phyloP scores from a whole-genome alignment of 2,797 vertebrate species.

The Sandelia bainsii region DNA sequence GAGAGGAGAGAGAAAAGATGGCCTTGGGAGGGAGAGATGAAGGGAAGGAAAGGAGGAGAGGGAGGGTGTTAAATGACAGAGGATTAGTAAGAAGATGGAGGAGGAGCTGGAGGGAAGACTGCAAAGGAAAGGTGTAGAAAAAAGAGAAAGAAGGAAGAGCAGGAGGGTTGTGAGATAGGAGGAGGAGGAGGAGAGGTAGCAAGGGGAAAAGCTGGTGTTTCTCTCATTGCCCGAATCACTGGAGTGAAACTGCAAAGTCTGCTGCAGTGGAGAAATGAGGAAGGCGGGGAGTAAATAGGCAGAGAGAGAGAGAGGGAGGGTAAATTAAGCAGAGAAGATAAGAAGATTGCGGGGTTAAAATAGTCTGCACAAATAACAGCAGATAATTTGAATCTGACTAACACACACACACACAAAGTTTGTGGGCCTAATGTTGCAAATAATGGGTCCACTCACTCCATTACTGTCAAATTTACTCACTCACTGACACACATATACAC shows the following conservation, averaged over 20 bases:
- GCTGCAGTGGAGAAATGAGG: conserved; percentile 71
- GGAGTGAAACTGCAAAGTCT: conserved; percentile 79
- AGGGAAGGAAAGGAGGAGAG: conserved; percentile 42
- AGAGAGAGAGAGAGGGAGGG: not conserved
- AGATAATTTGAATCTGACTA: conserved; percentile 57
- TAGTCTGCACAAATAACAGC: conserved; percentile 36
- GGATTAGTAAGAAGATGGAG: conserved; percentile 71
- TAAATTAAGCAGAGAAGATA: conserved; percentile 33
- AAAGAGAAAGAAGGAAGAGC: conserved; percentile 2
- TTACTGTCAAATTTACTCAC: conserved; percentile 66
- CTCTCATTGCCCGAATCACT: conserved; percentile 79
- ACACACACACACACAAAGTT: conserved; percentile 38
- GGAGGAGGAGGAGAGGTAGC: conserved; percentile 39
- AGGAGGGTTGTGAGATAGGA: conserved; percentile 50
- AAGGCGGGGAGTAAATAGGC: not conserved
- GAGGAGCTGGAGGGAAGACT: conserved; percentile 47
- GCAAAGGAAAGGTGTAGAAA: conserved; percentile 43
- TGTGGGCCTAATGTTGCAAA: conserved; percentile 75
- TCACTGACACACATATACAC: conserved; percentile 3
- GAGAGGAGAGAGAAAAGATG: conserved; percentile 49
- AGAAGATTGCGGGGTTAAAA: conserved; percentile 56
- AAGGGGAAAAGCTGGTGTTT: conserved; percentile 63
- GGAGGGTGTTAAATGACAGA: conserved; percentile 55
- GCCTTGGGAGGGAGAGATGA: conserved; percentile 59
- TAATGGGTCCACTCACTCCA: conserved; percentile 72